Percentiles rank a stretch among this genome's conserved stretches.
Evolutionary conservation across 1,140 invertebrate genomes (phyloP).

Genomic region (Ridgeia piscesae): DNA sequence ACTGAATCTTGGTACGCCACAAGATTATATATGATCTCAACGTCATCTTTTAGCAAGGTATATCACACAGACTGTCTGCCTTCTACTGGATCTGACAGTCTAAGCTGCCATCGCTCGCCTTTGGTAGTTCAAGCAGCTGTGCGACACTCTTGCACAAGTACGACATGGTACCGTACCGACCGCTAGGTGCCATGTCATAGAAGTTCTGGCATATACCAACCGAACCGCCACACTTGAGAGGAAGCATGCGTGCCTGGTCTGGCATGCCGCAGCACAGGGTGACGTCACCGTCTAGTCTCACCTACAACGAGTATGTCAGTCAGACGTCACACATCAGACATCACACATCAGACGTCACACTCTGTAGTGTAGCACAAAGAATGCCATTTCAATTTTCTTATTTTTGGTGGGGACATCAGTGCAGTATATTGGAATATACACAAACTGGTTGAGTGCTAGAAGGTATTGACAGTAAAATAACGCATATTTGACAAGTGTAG

Average conservation of each 20-base stretch:
- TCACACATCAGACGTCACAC: background rate
- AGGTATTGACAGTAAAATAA: too few relatives aligned
- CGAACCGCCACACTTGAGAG: constrained; percentile 76
- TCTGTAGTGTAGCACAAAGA: too few relatives aligned
- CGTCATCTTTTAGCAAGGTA: too few relatives aligned
- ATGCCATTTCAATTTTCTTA: too few relatives aligned
- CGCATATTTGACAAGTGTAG: too few relatives aligned
- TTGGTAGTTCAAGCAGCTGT: constrained; percentile 42
- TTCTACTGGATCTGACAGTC: constrained; percentile 44
- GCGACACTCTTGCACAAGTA: constrained; percentile 87
- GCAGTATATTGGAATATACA: too few relatives aligned
- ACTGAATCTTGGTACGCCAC: too few relatives aligned
- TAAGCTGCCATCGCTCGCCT: constrained; percentile 39
- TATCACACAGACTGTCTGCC: background rate
- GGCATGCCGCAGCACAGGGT: constrained; percentile 86
- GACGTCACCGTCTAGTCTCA: constrained; percentile 82
- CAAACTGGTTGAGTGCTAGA: too few relatives aligned
- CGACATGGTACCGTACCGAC: constrained; percentile 94
- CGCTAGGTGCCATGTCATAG: constrained; percentile 96
- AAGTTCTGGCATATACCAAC: constrained; percentile 95
- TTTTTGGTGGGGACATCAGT: too few relatives aligned
- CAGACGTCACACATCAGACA: background rate
- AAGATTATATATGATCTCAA: too few relatives aligned
- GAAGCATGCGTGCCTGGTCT: constrained; percentile 43
- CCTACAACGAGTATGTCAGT: constrained; percentile 61